A percentile compares a stretch with the other conserved stretches of the same genome.
Conservation (phyloP, 2,113 vertebrate genomes). For the Strix uralensis region DNA sequence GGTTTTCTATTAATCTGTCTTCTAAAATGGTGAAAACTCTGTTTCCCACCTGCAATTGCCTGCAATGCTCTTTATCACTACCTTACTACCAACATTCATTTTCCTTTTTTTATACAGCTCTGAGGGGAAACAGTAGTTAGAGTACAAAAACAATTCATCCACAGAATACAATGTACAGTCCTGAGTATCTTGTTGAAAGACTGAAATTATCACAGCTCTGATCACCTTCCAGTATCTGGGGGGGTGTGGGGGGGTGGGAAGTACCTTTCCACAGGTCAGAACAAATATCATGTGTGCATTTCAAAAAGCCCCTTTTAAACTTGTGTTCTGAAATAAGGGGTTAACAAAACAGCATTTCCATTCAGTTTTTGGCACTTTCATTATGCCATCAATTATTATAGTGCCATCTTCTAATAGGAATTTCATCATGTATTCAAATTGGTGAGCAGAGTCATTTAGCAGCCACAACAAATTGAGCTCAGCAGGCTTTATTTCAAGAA, state of each 20-base stretch:
- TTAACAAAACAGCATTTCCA: slow-evolving; percentile 26
- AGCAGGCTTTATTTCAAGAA: slow-evolving; percentile 73
- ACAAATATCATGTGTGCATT: neutral
- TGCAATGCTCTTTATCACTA: neutral
- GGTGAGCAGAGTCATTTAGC: slow-evolving; percentile 63
- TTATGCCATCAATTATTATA: slow-evolving; percentile 59
- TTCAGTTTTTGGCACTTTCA: slow-evolving; percentile 30
- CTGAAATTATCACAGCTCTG: neutral
- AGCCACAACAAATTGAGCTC: slow-evolving; percentile 68
- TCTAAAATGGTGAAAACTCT: neutral
- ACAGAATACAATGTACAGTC: neutral
- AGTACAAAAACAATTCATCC: neutral
- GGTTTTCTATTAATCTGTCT: neutral
- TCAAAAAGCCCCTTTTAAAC: neutral
- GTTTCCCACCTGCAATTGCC: neutral
- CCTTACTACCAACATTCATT: neutral
- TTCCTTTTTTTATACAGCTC: neutral
- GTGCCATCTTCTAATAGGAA: slow-evolving; percentile 43
- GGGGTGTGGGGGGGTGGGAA: no score
- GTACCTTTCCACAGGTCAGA: neutral
- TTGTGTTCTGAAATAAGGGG: neutral
- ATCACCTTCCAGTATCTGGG: neutral
- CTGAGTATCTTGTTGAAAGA: neutral
- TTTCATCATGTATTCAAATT: slow-evolving; percentile 67
- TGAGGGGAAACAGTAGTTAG: neutral